These are phyloP conservation scores for Ptilorrhoa leucosticta DNA, from an alignment of 2,113 vertebrate species.

Conservation along the genomic window DNA sequence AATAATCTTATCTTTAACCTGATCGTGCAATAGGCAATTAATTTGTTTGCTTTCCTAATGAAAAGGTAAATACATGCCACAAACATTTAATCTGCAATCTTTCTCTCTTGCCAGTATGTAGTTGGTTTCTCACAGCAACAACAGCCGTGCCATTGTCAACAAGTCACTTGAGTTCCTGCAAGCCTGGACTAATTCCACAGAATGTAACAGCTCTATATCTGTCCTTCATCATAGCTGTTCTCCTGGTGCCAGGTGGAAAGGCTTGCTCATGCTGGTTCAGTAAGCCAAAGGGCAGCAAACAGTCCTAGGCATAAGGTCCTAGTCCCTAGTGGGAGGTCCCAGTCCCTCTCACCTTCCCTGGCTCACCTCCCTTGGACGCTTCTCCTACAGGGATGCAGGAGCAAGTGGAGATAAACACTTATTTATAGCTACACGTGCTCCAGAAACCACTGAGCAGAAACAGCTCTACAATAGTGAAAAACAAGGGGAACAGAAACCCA, in stretches of 20 bases:
- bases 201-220: not conserved
- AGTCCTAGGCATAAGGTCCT: not conserved
- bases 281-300: not conserved
- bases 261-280: not conserved
- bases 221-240: not conserved
- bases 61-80: constrained; percentile 3
- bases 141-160: not conserved
- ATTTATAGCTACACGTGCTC: not conserved
- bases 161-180: not conserved
- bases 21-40: not conserved
- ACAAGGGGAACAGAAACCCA: not conserved
- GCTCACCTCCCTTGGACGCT: not conserved
- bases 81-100: not conserved
- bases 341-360: not conserved
- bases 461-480: not conserved
- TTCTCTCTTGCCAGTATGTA: not conserved
- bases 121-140: constrained; percentile 26
- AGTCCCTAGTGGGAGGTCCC: not conserved
- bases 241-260: not conserved
- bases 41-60: not conserved
- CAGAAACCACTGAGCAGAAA: not conserved
- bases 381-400: not conserved
- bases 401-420: not conserved
- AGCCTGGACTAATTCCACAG: not conserved
- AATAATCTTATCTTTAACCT: not conserved